Evolutionary conservation across 1,140 invertebrate genomes (phyloP).

Genomic region (Contarinia nasturtii): DNA sequence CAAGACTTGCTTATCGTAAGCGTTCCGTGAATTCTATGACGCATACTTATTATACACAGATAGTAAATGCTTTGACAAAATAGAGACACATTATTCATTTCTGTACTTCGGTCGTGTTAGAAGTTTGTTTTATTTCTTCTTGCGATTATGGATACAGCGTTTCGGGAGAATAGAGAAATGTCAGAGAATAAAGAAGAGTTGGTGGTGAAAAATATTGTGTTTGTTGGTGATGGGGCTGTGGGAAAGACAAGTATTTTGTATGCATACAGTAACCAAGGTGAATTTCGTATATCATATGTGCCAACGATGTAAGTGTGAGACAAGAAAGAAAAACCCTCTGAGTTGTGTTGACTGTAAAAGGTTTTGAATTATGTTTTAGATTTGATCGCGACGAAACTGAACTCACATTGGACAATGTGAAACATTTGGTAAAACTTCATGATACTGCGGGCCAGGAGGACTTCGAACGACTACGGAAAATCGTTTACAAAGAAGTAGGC

Average conservation of each 20-base stretch:
- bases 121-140: too few relatives aligned
- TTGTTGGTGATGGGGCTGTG: slow-evolving; percentile 31
- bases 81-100: too few relatives aligned
- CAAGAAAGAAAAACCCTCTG: too few relatives aligned
- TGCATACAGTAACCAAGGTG: slow-evolving; percentile 42
- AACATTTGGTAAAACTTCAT: slow-evolving; percentile 1
- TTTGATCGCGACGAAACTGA: slow-evolving; percentile 1
- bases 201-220: slow-evolving; percentile 11
- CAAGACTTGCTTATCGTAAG: too few relatives aligned
- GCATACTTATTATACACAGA: too few relatives aligned
- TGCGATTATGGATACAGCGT: too few relatives aligned
- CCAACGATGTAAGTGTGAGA: slow-evolving; percentile 45
- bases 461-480: not conserved
- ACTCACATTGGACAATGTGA: not conserved
- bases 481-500: slow-evolving; percentile 1
- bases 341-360: not conserved
- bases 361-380: not conserved
- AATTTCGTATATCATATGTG: slow-evolving; percentile 49
- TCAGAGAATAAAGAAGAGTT: too few relatives aligned
- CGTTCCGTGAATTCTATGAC: too few relatives aligned
- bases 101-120: too few relatives aligned
- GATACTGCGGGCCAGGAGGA: slow-evolving; percentile 3
- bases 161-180: too few relatives aligned
- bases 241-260: slow-evolving; percentile 68
- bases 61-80: too few relatives aligned